Conservation (phyloP, 2,113 vertebrate species). For the Lasiurus cinereus region DNA sequence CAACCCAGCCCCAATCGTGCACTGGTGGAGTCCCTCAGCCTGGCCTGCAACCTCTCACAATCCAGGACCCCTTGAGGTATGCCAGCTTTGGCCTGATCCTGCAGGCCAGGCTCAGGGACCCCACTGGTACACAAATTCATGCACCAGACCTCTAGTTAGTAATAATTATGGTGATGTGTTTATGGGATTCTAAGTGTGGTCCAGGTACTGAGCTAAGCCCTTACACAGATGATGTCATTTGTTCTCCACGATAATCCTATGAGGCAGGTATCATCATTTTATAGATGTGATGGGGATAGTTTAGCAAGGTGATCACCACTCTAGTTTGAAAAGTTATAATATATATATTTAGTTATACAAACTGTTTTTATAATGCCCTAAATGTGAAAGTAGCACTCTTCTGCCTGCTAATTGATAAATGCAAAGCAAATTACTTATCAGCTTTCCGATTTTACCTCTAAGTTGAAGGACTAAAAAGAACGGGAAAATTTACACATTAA, state of each 20-base stretch:
- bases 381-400: not conserved
- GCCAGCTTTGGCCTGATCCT: no score
- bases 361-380: not conserved
- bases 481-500: not conserved
- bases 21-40: no score
- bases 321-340: conserved; percentile 4
- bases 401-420: conserved; percentile 7
- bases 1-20: no score
- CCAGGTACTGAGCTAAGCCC: not conserved
- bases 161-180: not conserved
- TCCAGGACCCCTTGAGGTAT: no score
- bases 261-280: not conserved
- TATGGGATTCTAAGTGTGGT: not conserved
- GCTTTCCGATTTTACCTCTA: conserved; percentile 28
- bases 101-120: no score
- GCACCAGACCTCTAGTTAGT: not conserved
- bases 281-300: not conserved
- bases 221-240: not conserved
- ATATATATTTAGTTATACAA: conserved; percentile 10
- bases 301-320: not conserved
- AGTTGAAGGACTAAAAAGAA: conserved; percentile 14
- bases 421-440: not conserved
- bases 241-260: not conserved
- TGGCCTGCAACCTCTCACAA: no score
- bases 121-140: no score